phyloP scores from a whole-genome alignment of 2,113 vertebrate genomes.

The Percina caprodes region DNA sequence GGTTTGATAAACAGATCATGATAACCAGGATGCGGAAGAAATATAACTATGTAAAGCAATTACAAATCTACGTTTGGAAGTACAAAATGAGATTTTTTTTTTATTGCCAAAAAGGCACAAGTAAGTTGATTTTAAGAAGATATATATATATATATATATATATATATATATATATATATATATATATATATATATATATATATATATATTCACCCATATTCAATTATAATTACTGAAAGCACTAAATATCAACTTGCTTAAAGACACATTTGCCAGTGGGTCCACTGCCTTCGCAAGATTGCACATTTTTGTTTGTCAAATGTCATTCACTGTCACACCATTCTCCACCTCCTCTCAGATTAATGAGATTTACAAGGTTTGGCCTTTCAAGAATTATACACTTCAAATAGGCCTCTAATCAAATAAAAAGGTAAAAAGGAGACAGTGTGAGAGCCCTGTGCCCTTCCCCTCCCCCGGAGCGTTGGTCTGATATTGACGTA shows the following conservation, averaged over 20 bases:
- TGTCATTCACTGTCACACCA: not conserved
- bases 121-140: too few species aligned
- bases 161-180: too few species aligned
- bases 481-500: not conserved
- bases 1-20: too few species aligned
- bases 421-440: slow-evolving; percentile 25
- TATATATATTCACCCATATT: not conserved
- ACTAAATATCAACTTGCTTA: not conserved
- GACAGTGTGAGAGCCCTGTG: slow-evolving; percentile 15
- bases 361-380: slow-evolving; percentile 10
- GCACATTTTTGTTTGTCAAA: slow-evolving; percentile 8
- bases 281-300: not conserved
- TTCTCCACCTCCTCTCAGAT: not conserved
- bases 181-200: too few species aligned
- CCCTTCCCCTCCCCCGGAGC: slow-evolving; percentile 19
- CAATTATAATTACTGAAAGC: not conserved
- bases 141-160: too few species aligned
- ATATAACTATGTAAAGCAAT: too few species aligned
- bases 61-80: too few species aligned
- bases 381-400: slow-evolving; percentile 55
- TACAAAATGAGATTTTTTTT: too few species aligned
- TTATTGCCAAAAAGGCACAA: too few species aligned
- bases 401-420: slow-evolving; percentile 6
- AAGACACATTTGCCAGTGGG: not conserved
- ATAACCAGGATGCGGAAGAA: too few species aligned